These are phyloP conservation scores for Stenoptilia bipunctidactyla DNA, from an alignment of 2,888 invertebrate genomes.

Conservation along the genomic window DNA sequence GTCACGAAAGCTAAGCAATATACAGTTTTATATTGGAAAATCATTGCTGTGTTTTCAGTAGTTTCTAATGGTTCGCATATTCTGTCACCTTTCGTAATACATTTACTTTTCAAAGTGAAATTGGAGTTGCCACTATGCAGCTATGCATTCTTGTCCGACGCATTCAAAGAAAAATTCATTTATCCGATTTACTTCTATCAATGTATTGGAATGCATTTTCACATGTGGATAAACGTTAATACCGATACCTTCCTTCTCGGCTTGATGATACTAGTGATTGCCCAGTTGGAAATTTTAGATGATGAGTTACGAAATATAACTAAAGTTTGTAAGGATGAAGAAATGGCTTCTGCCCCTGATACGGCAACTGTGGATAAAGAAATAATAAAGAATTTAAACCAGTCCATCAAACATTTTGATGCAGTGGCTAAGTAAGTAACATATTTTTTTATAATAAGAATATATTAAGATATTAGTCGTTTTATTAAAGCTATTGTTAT, in stretches of 20 bases:
- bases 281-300: conserved; percentile 29
- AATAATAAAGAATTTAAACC: neutral
- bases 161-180: conserved; percentile 21
- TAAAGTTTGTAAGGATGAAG: neutral
- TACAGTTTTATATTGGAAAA: conserved; percentile 29
- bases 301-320: conserved; percentile 27
- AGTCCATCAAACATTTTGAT: neutral
- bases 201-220: conserved; percentile 27
- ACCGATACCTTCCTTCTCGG: conserved; percentile 34
- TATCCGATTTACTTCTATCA: conserved; percentile 40
- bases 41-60: conserved; percentile 15
- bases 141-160: conserved; percentile 33
- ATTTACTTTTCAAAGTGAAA: conserved; percentile 22
- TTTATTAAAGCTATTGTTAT: no score
- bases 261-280: neutral
- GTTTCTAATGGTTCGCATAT: conserved; percentile 24
- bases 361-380: no score
- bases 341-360: neutral
- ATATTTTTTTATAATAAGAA: no score
- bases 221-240: conserved; percentile 33
- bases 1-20: conserved; percentile 29
- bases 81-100: conserved; percentile 22
- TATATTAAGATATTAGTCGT: no score
- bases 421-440: neutral
- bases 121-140: conserved; percentile 29